A percentile compares a stretch with the other conserved stretches of the same genome.
Conservation (phyloP, 1,140 invertebrate genomes). For the Cydia pomonella region DNA sequence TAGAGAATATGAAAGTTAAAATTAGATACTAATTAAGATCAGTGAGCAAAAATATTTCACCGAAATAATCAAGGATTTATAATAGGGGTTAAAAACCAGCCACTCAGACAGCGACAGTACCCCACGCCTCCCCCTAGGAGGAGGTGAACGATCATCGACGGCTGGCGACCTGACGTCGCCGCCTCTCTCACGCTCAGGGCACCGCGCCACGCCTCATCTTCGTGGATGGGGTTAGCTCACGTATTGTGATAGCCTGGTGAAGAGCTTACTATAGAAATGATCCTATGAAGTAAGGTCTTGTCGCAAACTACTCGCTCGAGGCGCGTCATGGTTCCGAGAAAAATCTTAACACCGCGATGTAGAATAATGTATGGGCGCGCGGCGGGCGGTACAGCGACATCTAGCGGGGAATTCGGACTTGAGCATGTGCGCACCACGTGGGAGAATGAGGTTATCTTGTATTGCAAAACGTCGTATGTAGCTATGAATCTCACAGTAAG, state of each 20-base stretch:
- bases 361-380: conserved; percentile 31
- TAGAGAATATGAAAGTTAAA: too few species aligned
- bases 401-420: conserved; percentile 30
- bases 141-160: conserved; percentile 53
- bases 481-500: background rate
- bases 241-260: conserved; percentile 44
- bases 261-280: conserved; percentile 54
- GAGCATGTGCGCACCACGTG: conserved; percentile 12
- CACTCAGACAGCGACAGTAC: conserved; percentile 45
- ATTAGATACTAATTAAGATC: too few species aligned
- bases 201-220: conserved; percentile 49
- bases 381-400: conserved; percentile 36
- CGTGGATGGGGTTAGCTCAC: conserved; percentile 41
- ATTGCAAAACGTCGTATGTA: background rate
- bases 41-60: too few species aligned
- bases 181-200: conserved; percentile 50
- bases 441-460: background rate
- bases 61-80: too few species aligned
- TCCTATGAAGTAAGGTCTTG: conserved; percentile 56
- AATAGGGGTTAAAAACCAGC: conserved; percentile 44
- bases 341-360: conserved; percentile 42
- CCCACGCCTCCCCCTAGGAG: conserved; percentile 34
- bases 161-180: conserved; percentile 42
- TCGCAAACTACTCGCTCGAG: background rate
- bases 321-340: conserved; percentile 28